Conservation (phyloP, 2,797 vertebrate species). For the Diplodus puntazzo region DNA sequence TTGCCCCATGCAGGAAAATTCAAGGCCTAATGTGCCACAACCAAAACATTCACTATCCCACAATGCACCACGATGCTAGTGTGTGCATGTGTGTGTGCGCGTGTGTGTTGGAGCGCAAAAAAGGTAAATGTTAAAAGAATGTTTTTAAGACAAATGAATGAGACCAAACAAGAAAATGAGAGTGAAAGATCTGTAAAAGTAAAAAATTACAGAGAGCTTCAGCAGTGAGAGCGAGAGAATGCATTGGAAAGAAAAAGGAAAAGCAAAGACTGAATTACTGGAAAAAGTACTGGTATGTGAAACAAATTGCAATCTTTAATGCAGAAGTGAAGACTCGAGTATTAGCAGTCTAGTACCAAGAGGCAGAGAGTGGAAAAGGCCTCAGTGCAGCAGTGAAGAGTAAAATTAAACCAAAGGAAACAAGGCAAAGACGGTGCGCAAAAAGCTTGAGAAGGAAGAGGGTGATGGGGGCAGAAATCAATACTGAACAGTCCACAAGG, state of each 20-base stretch:
- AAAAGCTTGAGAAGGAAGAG: constrained; percentile 72
- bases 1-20: constrained; percentile 85
- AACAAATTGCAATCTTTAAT: constrained; percentile 53
- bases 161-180: constrained; percentile 63
- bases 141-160: constrained; percentile 62
- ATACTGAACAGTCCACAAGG: constrained; percentile 70
- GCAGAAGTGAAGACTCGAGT: constrained; percentile 65
- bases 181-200: constrained; percentile 50
- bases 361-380: constrained; percentile 61
- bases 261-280: constrained; percentile 46
- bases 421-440: constrained; percentile 77
- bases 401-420: constrained; percentile 64
- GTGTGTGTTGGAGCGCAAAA: constrained; percentile 61
- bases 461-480: constrained; percentile 59
- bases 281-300: constrained; percentile 36
- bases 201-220: constrained; percentile 53
- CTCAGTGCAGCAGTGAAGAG: constrained; percentile 74
- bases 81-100: constrained; percentile 60
- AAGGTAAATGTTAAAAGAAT: constrained; percentile 66
- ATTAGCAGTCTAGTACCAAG: constrained; percentile 78
- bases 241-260: constrained; percentile 36
- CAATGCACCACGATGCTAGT: constrained; percentile 91
- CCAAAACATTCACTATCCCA: constrained; percentile 86
- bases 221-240: constrained; percentile 61
- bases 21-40: constrained; percentile 82